Evolutionary conservation across 2,888 invertebrate species (phyloP).

Genomic region (Physocephala rufipes): DNA sequence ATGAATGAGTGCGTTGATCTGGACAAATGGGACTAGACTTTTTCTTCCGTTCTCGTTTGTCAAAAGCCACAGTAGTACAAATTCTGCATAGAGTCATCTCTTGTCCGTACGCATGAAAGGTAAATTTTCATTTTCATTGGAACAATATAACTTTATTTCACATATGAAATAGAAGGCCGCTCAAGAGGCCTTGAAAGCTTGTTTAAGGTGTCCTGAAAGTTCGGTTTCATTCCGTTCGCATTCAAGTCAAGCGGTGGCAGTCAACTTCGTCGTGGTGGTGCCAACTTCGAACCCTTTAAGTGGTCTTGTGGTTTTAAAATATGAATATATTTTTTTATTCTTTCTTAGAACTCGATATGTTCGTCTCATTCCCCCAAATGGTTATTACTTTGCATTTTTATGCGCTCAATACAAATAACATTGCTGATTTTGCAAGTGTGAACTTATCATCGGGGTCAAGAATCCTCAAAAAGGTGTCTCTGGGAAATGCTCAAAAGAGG

Average conservation of each 20-base stretch:
- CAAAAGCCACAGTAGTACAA: conserved; percentile 5
- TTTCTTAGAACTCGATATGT: not conserved
- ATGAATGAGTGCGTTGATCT: not conserved
- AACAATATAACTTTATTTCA: too few species aligned
- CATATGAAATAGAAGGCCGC: too few species aligned
- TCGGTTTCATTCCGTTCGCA: too few species aligned
- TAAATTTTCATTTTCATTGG: not conserved
- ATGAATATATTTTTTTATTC: not conserved
- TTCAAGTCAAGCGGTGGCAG: too few species aligned
- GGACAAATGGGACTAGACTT: not conserved
- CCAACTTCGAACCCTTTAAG: too few species aligned
- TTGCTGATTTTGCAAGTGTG: conserved; percentile 5
- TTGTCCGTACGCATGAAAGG: conserved; percentile 1
- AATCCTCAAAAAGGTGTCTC: conserved; percentile 10
- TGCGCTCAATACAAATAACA: conserved; percentile 15
- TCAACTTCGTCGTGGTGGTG: too few species aligned
- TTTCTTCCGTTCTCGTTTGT: not conserved
- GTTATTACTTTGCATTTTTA: not conserved
- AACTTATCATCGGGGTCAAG: not conserved
- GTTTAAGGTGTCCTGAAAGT: too few species aligned
- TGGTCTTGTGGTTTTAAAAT: too few species aligned
- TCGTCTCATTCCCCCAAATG: conserved; percentile 10
- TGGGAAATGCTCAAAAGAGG: conserved; percentile 1
- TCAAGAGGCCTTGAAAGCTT: too few species aligned
- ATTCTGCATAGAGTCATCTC: not conserved